phyloP scores from a whole-genome alignment of 2,888 invertebrate genomes.

The Nomada ferruginata region DNA sequence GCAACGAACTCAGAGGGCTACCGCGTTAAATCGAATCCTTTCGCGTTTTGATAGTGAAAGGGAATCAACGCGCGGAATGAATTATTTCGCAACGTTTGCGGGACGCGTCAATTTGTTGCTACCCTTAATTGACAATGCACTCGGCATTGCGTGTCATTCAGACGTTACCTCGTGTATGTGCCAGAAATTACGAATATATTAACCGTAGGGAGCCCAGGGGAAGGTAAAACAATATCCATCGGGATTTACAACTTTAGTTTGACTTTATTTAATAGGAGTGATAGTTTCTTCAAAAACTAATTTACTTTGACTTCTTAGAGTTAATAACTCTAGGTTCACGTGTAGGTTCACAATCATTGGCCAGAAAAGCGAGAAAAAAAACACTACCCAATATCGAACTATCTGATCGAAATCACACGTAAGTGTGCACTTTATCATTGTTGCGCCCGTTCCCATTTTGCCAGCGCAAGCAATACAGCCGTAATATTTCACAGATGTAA shows the following conservation, averaged over 20 bases:
- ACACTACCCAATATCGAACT: conserved; percentile 44
- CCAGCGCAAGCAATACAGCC: conserved; percentile 60
- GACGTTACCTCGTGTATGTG: not conserved
- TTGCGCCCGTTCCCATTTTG: conserved; percentile 58
- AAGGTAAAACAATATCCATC: too few species aligned
- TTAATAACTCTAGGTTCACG: too few species aligned
- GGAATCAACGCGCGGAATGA: conserved; percentile 20
- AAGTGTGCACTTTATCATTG: conserved; percentile 66
- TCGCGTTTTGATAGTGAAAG: conserved; percentile 27
- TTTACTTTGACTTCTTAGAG: too few species aligned
- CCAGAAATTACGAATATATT: not conserved
- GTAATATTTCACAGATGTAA: conserved; percentile 67
- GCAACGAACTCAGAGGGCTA: conserved; percentile 41
- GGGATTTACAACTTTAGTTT: too few species aligned
- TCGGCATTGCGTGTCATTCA: not conserved
- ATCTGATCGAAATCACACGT: conserved; percentile 59
- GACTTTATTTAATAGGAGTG: too few species aligned
- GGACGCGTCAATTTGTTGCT: conserved; percentile 9
- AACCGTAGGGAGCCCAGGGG: too few species aligned
- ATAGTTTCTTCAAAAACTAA: too few species aligned
- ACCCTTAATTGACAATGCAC: not conserved
- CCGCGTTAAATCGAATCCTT: conserved; percentile 59
- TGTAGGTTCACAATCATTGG: too few species aligned
- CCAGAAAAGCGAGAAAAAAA: conserved; percentile 36
- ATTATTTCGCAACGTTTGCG: conserved; percentile 29